Percentiles rank a stretch among this genome's conserved stretches.
Evolutionary conservation across 2,888 invertebrate species (phyloP).

Genomic region (Agonopterix alstromeriana): DNA sequence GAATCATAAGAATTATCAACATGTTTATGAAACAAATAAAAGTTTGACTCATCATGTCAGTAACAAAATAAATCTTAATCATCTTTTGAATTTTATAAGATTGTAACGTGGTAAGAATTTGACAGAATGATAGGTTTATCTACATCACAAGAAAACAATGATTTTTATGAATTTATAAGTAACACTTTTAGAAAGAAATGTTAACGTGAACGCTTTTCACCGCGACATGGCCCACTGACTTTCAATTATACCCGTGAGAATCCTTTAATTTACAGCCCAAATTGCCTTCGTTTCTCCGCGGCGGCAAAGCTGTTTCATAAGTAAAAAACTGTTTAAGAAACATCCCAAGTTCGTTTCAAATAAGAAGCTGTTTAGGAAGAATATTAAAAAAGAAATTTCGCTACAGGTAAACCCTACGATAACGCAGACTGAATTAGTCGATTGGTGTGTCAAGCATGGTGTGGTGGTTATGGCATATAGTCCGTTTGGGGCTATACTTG

Average conservation of each 20-base stretch:
- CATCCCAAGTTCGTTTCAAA: background rate
- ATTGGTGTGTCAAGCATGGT: slow-evolving; percentile 81
- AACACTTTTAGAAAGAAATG: too few species aligned
- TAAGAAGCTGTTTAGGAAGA: background rate
- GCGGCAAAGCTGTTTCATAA: too few species aligned
- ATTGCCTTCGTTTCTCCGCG: background rate
- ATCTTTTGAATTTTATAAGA: background rate
- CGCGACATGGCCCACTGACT: background rate
- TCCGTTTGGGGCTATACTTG: slow-evolving; percentile 79
- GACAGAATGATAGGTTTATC: too few species aligned
- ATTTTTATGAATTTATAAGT: too few species aligned
- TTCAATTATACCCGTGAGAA: background rate
- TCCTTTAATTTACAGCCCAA: background rate
- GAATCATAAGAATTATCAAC: background rate
- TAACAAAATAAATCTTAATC: background rate
- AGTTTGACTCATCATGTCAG: too few species aligned
- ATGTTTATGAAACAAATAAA: background rate
- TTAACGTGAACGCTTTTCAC: too few species aligned
- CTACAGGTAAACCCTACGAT: slow-evolving; percentile 83
- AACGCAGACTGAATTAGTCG: slow-evolving; percentile 81
- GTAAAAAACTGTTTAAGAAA: background rate
- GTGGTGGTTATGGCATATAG: slow-evolving; percentile 84
- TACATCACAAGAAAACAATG: too few species aligned
- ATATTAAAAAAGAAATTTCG: background rate
- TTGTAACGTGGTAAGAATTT: background rate